Evolutionary conservation across 2,113 vertebrate species (phyloP), one percentile per base, ranked within the genome.

Genomic region (Pachycephala philippinensis): DNA sequence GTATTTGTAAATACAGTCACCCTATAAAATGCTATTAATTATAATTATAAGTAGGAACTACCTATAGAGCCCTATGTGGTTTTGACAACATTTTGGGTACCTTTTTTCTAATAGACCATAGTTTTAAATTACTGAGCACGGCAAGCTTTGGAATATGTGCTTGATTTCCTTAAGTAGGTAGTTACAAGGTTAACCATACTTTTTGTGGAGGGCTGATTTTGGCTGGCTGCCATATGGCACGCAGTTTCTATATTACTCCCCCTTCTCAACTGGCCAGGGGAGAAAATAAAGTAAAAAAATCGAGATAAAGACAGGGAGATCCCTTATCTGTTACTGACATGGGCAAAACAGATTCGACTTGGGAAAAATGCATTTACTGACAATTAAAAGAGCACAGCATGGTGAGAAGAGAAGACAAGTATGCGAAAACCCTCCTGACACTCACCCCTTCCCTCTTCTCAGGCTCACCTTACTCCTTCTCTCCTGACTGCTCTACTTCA

Each of bases 251-350:
- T 14, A 28, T 54, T 13, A 27, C 13, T 61, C 14, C 4, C 3
- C 11, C 4, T 53, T 6, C 24, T 81, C 28, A 85, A 4, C n/a
- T 6, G n/a, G 13, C 18, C 4, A 24, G 13, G 5, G 11, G 1
- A 68, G 31, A 69, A 90, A 68, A 64, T 30, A 21, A 53, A 10
- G 28, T 49, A 2, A 10, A 49, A 80, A 64, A 45, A 7, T 20
- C 0, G 0, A 54, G 14, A 44, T 13, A 31, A 87, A 42, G 7
- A 15, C 13, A 54, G 6, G 7, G 40, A 61, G 16, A 42, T 56
- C 6, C 16, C 13, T 47, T 27, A 47, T 13, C 13, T 17, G 2
- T 24, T 45, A 31, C 15, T 4, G 2, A 4, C 4, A 31, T 1
- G 4, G 7, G 7, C 11, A 71, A 87, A 87, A 56, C 20, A 84